Conservation (phyloP, 1,140 invertebrate species). For the Drosophila eugracilis region DNA sequence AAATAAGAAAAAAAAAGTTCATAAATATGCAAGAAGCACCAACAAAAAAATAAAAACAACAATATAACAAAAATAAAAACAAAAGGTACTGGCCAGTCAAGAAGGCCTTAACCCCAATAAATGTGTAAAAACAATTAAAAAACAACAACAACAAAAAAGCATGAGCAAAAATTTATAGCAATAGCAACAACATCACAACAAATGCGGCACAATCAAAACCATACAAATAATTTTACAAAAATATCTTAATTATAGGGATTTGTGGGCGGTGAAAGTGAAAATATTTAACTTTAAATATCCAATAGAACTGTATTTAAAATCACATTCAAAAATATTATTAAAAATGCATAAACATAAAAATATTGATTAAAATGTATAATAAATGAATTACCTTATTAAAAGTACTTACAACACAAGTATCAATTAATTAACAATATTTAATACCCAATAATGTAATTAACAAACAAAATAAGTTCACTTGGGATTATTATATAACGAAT, state of each 20-base stretch:
- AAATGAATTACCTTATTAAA: neutral
- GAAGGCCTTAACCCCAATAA: slow-evolving; percentile 74
- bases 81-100: slow-evolving; percentile 48
- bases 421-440: neutral
- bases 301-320: too few relatives aligned
- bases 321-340: neutral
- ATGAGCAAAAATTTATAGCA: slow-evolving; percentile 11
- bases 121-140: slow-evolving; percentile 71
- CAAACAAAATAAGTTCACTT: slow-evolving; percentile 16
- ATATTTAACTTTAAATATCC: too few relatives aligned
- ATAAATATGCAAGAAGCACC: slow-evolving; percentile 38
- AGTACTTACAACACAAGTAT: neutral
- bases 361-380: neutral
- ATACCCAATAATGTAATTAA: neutral
- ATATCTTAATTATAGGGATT: neutral
- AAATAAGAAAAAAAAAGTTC: neutral
- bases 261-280: slow-evolving; percentile 5
- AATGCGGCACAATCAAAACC: slow-evolving; percentile 2
- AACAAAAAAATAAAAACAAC: slow-evolving; percentile 20
- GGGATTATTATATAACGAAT: slow-evolving; percentile 24
- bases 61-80: slow-evolving; percentile 27
- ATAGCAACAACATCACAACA: slow-evolving; percentile 24
- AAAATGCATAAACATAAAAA: neutral
- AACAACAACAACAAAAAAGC: slow-evolving; percentile 6
- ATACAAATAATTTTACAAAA: neutral